Evolutionary conservation across 2,113 vertebrate species (phyloP).

Genomic region (Oncorhynchus kisutch): DNA sequence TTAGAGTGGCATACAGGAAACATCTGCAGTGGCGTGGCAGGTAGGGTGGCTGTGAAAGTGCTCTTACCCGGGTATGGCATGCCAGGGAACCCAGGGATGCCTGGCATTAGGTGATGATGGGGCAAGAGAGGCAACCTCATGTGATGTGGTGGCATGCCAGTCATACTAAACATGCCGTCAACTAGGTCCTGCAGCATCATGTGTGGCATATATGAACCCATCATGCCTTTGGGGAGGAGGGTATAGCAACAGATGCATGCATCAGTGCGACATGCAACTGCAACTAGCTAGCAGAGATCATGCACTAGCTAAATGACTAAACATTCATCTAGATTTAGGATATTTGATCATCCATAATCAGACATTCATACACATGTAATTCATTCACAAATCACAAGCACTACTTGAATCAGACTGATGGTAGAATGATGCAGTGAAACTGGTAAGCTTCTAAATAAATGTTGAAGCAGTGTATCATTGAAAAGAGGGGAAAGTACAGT

Average conservation of each 20-base stretch:
- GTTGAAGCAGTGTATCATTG: not conserved
- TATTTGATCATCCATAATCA: not conserved
- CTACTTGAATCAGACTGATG: constrained; percentile 2
- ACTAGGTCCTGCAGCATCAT: constrained; percentile 86
- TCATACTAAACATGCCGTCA: constrained; percentile 94
- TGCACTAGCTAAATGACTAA: constrained; percentile 15
- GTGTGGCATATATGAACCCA: constrained; percentile 88
- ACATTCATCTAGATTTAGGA: not conserved
- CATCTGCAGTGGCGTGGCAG: constrained; percentile 66
- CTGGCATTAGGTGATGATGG: constrained; percentile 84
- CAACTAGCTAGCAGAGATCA: constrained; percentile 44
- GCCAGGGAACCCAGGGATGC: constrained; percentile 86
- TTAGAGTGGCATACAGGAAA: constrained; percentile 77
- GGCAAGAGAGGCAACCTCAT: constrained; percentile 85
- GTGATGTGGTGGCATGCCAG: constrained; percentile 91
- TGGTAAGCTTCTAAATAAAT: not conserved
- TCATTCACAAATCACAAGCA: constrained; percentile 33
- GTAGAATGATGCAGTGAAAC: not conserved
- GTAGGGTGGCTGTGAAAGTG: constrained; percentile 63
- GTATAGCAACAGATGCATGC: constrained; percentile 85
- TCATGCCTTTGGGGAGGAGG: constrained; percentile 83
- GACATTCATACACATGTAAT: constrained; percentile 3
- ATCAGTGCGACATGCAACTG: constrained; percentile 81
- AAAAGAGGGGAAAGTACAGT: constrained; percentile 8
- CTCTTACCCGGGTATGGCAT: constrained; percentile 91